Evolutionary conservation across 2,113 vertebrate species (phyloP), one percentile per base, ranked within the genome.

Genomic region (Pedetes capensis): DNA sequence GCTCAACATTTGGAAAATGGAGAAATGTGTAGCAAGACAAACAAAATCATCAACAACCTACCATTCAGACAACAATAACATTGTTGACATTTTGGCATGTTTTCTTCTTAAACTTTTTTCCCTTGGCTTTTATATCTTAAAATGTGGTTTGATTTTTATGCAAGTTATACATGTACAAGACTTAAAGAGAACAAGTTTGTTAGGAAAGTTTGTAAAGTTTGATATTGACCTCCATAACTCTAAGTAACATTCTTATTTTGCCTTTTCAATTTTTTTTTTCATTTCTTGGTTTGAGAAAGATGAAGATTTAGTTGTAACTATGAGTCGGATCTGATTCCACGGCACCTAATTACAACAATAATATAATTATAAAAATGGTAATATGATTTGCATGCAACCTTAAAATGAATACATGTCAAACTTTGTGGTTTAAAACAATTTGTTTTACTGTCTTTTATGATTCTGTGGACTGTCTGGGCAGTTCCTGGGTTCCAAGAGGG

Each of bases 141-240:
- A 79, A 69, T 68, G 16, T 14, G 51, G 42, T 44, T 93, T 59
- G 49, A 34, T 22, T 93, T 93, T 76, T 89, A 69, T 47, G 32
- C 16, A 68, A 51, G 13, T 71, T 91, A n/a, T 57, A 22, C 16
- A 3, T 44, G 11, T 8, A 61, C 6, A 89, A 68, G 32, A 42
- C 27, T 80, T 80, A 75, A 49, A 66, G 29, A 90, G n/a, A 95
- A 64, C 9, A 89, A 69, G 32, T 39, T 80, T 96, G 8, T 94
- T 69, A 82, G 10, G 59, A n/a, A 14, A 42, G 12, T 74, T 44
- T 87, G 22, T 47, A 18, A 75, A 37, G 8, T n/a, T 44, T 59
- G 5, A 74, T 68, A 68, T 82, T 89, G 57, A 74, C 3, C 3
- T 9, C 22, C 3, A 11, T 55, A 64, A 51, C 10, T 85, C 22